Evolutionary conservation across 2,113 vertebrate genomes (phyloP).

Genomic region (Asarcornis scutulata): DNA sequence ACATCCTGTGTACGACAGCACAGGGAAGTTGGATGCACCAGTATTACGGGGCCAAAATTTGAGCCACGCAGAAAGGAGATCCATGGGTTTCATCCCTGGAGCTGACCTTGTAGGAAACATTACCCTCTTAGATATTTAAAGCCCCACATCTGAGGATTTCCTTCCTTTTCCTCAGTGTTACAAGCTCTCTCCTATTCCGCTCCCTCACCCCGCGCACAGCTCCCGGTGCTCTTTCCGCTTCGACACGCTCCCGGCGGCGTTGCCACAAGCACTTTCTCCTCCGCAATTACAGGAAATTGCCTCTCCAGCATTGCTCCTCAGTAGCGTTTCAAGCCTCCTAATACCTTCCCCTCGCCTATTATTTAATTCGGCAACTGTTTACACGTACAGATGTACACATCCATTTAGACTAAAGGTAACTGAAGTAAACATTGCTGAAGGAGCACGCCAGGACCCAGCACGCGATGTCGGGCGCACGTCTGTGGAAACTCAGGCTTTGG

Average conservation of each 20-base stretch:
- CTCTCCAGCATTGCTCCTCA: not conserved
- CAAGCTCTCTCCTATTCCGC: not conserved
- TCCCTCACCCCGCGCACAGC: not conserved
- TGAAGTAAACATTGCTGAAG: not conserved
- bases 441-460: too few species aligned
- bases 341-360: not conserved
- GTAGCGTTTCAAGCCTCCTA: not conserved
- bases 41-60: not conserved
- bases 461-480: fast-evolving
- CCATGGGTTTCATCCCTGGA: not conserved
- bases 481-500: not conserved
- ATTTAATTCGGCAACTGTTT: not conserved
- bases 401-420: fast-evolving
- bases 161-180: not conserved
- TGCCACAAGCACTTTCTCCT: not conserved
- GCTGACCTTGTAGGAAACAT: not conserved
- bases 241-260: not conserved
- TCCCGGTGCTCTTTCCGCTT: not conserved
- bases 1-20: fast-evolving
- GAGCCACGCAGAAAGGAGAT: not conserved
- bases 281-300: not conserved
- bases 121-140: not conserved
- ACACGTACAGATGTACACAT: not conserved
- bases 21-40: fast-evolving
- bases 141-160: not conserved